Base-by-base conservation (phyloP, 1,140 invertebrate genomes). In the Anoplolepis gracilipes region DNA sequence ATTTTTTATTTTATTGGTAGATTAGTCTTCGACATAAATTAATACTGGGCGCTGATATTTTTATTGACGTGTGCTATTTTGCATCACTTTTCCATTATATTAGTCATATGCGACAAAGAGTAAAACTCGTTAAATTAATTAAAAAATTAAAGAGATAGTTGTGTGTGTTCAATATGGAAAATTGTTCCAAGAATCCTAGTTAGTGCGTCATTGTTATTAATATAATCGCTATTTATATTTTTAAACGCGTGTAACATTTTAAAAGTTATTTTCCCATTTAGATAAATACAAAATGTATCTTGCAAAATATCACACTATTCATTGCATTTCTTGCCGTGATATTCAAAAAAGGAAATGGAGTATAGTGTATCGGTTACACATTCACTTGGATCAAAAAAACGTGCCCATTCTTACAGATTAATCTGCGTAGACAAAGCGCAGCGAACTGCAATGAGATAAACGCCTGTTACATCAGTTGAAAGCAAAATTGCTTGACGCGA, bases 361-460 rank as follows among this genome's bases (percentile, higher is more conserved):
- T 36, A 22, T 25, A 8, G 13, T 59, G 19, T 30, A 59, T 46
- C 19, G 78, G 67, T 59, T 61, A 25, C 10, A 59, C 33, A 30
- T 13, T 30, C n/a, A 69, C 42, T 30, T 49, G n/a, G 22, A 55
- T 78, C 30, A 25, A 42, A 70, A 59, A 81, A 59, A n/a, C n/a
- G 11, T 5, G 7, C 3, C n/a, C n/a, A 19, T 72, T 72, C 65
- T 81, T 46, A 19, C 19, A 59, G 19, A 81, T 57, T 46, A 57
- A 72, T 70, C 78, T 11, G 25, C 25, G 11, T 39, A 8, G 19
- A 70, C 53, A 7, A 28, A 72, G 19, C 25, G 78, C 78, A 57
- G 65, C 64, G 78, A 72, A 81, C 65, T 72, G 65, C 65, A 72
- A 72, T 36, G 42, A 70, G 65, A 81, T 81, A 81, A 81, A 81